A percentile compares a stretch with the other conserved stretches of the same genome.
Conservation (phyloP, 2,888 invertebrate genomes). For the Crossocerus cetratus region DNA sequence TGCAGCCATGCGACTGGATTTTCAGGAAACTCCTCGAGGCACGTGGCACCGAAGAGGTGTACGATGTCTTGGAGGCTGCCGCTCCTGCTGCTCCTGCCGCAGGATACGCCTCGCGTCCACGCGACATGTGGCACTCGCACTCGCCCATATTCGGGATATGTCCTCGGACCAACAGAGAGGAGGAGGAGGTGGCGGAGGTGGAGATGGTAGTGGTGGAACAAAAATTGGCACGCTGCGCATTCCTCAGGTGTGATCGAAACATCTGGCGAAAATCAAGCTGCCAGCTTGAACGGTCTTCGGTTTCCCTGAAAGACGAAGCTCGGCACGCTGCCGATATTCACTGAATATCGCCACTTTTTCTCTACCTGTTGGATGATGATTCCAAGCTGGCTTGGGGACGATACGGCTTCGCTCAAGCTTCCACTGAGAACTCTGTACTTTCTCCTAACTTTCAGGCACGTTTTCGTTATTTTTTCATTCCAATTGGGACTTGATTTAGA, state of each 20-base stretch:
- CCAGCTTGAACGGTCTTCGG: conserved; percentile 44
- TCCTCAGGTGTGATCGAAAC: conserved; percentile 39
- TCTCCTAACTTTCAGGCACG: too few relatives aligned
- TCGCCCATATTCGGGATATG: too few relatives aligned
- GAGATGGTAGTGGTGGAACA: too few relatives aligned
- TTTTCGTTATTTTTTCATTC: too few relatives aligned
- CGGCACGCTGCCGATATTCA: neutral
- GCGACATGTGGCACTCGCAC: conserved; percentile 49
- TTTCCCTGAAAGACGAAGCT: conserved; percentile 52
- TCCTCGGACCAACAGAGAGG: too few relatives aligned
- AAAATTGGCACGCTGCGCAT: conserved; percentile 31
- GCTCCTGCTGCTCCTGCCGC: too few relatives aligned
- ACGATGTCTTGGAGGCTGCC: neutral
- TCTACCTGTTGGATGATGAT: neutral
- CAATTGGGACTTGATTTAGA: too few relatives aligned
- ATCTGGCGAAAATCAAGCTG: conserved; percentile 41
- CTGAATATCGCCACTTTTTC: neutral
- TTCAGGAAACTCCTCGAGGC: conserved; percentile 40
- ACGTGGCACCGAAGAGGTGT: conserved; percentile 45
- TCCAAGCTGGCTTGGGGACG: neutral
- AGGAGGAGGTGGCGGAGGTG: too few relatives aligned
- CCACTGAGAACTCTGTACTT: too few relatives aligned
- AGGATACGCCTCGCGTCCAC: neutral
- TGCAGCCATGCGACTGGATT: conserved; percentile 28
- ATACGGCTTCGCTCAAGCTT: too few relatives aligned